Evolutionary conservation across 2,888 invertebrate species (phyloP).

Genomic region (Orthosia cruda): DNA sequence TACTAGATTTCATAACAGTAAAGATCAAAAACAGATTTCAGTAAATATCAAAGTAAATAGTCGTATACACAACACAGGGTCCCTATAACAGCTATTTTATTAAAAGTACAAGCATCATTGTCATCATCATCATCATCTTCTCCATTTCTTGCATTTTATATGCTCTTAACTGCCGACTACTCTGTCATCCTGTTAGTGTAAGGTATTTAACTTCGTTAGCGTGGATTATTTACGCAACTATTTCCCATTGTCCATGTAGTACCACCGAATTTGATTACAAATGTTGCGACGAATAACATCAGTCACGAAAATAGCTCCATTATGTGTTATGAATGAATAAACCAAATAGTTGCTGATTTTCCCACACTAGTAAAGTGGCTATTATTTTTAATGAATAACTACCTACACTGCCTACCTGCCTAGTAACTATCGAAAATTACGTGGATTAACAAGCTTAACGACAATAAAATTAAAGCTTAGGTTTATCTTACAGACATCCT

Average conservation of each 20-base stretch:
- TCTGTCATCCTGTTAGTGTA: not conserved
- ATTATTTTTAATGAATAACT: not conserved
- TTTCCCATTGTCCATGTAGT: constrained; percentile 12
- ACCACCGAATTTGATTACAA: constrained; percentile 25
- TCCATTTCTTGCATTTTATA: not conserved
- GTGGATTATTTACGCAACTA: constrained; percentile 10
- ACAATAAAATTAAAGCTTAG: not conserved
- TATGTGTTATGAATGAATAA: constrained; percentile 8
- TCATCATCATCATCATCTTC: too few species aligned
- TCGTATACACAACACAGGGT: not conserved
- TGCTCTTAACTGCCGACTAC: not conserved
- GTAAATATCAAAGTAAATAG: not conserved
- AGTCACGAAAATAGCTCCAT: constrained; percentile 17
- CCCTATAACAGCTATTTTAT: not conserved
- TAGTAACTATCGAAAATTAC: constrained; percentile 7
- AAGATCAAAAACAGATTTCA: too few species aligned
- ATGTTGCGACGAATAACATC: constrained; percentile 17
- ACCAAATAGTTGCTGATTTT: constrained; percentile 18
- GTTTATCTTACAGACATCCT: not conserved
- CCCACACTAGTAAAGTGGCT: constrained; percentile 6
- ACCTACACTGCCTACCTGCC: not conserved
- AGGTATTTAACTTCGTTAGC: not conserved
- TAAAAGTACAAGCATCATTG: too few species aligned
- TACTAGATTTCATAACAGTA: not conserved
- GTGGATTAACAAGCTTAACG: not conserved